phyloP scores from a whole-genome alignment of 2,113 vertebrate genomes.

The Pachyramphus minor region DNA sequence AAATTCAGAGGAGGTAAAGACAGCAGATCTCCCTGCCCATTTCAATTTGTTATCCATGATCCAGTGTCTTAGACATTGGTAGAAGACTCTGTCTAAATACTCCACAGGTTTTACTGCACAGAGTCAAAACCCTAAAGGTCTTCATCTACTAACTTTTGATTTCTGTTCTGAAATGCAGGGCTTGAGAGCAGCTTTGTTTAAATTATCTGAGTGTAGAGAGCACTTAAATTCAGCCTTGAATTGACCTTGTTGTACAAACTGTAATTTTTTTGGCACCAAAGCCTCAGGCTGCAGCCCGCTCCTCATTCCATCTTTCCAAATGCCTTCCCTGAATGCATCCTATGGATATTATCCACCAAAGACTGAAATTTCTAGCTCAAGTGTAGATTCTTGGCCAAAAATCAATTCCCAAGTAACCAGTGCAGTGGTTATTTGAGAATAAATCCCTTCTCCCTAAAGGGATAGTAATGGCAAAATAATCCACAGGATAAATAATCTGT shows the following conservation, averaged over 20 bases:
- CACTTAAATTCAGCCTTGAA: conserved; percentile 3
- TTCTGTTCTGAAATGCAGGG: neutral
- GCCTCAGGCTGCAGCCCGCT: neutral
- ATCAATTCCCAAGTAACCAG: neutral
- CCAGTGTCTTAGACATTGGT: neutral
- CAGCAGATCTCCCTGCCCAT: neutral
- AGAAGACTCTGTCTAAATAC: neutral
- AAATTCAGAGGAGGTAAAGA: neutral
- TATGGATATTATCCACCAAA: neutral
- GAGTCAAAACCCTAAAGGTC: neutral
- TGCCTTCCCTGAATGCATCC: neutral
- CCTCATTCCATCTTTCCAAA: neutral
- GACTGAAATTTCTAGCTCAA: neutral
- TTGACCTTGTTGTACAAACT: conserved; percentile 11
- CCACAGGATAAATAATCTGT: neutral
- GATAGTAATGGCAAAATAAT: neutral
- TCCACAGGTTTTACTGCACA: neutral
- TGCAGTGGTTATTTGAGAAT: neutral
- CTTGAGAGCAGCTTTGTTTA: conserved; percentile 11
- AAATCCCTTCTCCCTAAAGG: neutral
- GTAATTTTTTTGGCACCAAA: neutral
- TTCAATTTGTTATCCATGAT: neutral
- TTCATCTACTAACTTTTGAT: neutral
- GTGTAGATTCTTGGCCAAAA: neutral
- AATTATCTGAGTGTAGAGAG: neutral